phyloP scores from a whole-genome alignment of 2,797 vertebrate species.

The Morus bassanus region DNA sequence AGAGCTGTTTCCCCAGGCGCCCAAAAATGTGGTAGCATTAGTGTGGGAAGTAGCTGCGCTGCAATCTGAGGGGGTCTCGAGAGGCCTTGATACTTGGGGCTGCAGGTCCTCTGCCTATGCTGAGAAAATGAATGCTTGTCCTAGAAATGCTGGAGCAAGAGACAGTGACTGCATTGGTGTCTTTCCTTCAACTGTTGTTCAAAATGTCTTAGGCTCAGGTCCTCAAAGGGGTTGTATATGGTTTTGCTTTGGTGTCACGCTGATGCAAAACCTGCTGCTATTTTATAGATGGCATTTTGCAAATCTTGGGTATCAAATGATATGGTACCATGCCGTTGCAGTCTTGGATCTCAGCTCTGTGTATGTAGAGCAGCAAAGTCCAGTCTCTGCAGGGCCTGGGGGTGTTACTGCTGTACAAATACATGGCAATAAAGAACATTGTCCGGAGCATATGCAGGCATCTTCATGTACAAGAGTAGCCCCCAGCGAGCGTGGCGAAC shows the following conservation, averaged over 20 bases:
- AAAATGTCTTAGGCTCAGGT: neutral
- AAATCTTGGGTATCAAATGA: neutral
- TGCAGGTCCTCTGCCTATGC: accelerated
- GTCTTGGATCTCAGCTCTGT: neutral
- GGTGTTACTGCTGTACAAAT: neutral
- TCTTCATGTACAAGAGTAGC: too few species aligned
- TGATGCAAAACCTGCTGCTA: neutral
- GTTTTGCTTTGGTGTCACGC: neutral
- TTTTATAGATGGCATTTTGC: neutral
- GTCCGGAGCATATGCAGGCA: neutral
- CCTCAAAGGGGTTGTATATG: accelerated
- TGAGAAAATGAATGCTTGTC: neutral
- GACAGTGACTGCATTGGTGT: accelerated
- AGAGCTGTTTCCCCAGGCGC: neutral
- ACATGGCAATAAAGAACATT: neutral
- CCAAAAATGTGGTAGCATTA: accelerated
- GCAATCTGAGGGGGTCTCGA: accelerated
- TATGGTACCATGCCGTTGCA: accelerated
- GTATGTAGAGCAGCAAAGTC: neutral
- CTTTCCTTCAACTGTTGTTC: neutral
- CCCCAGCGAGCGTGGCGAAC: too few species aligned
- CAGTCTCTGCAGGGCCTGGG: neutral
- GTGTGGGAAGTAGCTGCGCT: neutral
- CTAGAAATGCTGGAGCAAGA: neutral
- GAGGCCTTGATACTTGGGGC: neutral